A percentile compares a stretch with the other conserved stretches of the same genome.
Conservation (phyloP, 2,797 vertebrate species). For the Podargus strigoides region DNA sequence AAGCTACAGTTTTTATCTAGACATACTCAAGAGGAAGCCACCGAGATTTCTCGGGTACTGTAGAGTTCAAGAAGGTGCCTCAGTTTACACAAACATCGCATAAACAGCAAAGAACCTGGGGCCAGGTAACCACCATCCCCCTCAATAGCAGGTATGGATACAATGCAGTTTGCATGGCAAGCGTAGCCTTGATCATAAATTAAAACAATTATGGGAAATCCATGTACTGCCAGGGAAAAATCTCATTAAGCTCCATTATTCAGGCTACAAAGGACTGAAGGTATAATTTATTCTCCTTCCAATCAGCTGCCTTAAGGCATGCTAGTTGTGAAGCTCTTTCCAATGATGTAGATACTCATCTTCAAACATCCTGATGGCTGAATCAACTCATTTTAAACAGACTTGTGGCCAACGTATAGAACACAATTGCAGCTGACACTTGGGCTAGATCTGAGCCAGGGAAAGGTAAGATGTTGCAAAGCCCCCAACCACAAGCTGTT, state of each 20-base stretch:
- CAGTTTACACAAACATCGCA: neutral
- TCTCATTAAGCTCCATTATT: slow-evolving; percentile 33
- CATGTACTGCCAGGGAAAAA: neutral
- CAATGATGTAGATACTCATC: neutral
- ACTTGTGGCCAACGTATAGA: neutral
- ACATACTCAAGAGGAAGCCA: neutral
- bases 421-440: neutral
- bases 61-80: neutral
- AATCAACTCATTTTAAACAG: slow-evolving; percentile 9
- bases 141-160: neutral
- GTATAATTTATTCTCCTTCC: slow-evolving; percentile 13
- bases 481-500: neutral
- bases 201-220: neutral
- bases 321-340: neutral
- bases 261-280: neutral
- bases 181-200: neutral
- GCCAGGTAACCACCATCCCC: neutral
- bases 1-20: neutral
- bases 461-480: neutral
- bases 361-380: neutral
- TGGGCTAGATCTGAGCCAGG: neutral
- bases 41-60: neutral
- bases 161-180: neutral
- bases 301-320: neutral
- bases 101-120: neutral